Base-by-base conservation (phyloP, 2,888 invertebrate genomes). In the Diarsia mendica region DNA sequence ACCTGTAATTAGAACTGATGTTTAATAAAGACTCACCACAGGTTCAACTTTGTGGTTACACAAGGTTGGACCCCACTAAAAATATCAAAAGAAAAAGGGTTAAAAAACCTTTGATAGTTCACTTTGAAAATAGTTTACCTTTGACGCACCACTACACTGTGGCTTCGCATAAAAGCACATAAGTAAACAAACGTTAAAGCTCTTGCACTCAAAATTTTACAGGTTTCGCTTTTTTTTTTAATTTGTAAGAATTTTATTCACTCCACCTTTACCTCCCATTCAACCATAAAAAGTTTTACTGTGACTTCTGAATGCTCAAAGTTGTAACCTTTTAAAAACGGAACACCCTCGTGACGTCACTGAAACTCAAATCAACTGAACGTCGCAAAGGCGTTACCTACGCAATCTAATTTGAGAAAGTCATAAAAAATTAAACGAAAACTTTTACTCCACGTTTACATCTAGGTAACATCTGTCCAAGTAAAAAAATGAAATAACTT, bases 401-500 rank as follows among this genome's bases (percentile, higher is more conserved):
- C 75, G 68, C 73, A 82, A 86, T 88, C 85, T 88, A 90, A 90
- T 91, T 90, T 89, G 83, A 72, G 61, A 87, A 79, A 83, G 83
- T 81, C 87, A 89, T 91, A 92, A 91, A 92, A 91, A 92, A 88
- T 89, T 87, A 90, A 91, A 91, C 86, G 88, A 89, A 90, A 91
- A 92, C 87, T 92, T 92, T 91, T 90, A 90, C 87, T 88, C 82
- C 88, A 86, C 88, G 82, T 86, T 88, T 85, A 87, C 89, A 90
- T 90, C 90, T 88, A 90, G 90, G 92, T 90, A 92, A 91, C 93
- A 92, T 91, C 92, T 92, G 92, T 89, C 85, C 84, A 84, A 82
- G 82, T 60, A 89, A 90, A 92, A 92, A 93, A 90, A 86, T 88
- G 84, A 88, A 91, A 89, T 88, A 89, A 88, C 87, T 89, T 82